phyloP scores from a whole-genome alignment of 2,797 vertebrate genomes.

The Acrocephalus scirpaceus region DNA sequence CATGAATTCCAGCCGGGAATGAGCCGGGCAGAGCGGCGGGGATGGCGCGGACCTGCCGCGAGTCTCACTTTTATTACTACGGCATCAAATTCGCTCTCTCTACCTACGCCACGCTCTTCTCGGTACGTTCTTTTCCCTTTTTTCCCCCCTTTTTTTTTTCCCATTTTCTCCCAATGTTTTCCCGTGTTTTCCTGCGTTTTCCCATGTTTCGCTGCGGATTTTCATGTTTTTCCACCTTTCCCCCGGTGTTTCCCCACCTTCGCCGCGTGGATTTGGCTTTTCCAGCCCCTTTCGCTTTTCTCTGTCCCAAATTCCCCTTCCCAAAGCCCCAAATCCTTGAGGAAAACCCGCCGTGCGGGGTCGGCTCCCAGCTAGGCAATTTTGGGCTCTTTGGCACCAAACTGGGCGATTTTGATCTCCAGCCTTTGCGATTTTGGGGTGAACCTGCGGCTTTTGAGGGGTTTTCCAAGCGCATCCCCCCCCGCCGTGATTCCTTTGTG shows the following conservation, averaged over 20 bases:
- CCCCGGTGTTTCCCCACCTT: neutral
- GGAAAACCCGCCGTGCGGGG: neutral
- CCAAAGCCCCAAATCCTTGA: neutral
- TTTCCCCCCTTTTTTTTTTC: accelerated
- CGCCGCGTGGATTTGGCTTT: neutral
- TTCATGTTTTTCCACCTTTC: neutral
- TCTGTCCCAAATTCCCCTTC: neutral
- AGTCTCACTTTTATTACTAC: neutral
- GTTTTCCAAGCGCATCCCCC: neutral
- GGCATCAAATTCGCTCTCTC: neutral
- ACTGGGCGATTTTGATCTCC: neutral
- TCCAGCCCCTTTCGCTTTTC: neutral
- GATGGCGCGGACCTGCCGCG: neutral
- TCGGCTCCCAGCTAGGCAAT: neutral
- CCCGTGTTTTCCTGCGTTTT: neutral
- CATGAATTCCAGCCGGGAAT: neutral
- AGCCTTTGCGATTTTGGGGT: accelerated
- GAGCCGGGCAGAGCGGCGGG: neutral
- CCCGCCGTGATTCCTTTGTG: neutral
- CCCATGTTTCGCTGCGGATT: neutral
- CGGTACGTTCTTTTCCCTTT: neutral
- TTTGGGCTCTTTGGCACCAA: neutral
- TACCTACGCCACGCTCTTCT: neutral
- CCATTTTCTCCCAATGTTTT: accelerated
- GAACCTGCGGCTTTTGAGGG: accelerated